These are phyloP conservation scores for Colostygia pectinataria DNA, from an alignment of 2,888 invertebrate species.

Conservation along the genomic window DNA sequence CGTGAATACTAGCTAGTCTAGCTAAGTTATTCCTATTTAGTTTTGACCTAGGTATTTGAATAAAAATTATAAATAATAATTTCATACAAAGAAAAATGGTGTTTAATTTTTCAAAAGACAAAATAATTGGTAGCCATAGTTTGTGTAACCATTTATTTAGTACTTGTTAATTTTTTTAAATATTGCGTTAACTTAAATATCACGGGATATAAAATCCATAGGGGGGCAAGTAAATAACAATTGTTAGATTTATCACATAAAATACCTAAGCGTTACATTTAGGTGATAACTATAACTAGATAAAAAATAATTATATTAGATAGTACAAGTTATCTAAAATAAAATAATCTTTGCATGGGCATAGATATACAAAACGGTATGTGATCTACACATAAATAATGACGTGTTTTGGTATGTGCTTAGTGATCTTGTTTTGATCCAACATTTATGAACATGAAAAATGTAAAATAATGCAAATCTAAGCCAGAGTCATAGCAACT, in stretches of 20 bases:
- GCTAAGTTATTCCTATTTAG: too few relatives aligned
- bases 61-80: too few relatives aligned
- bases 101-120: too few relatives aligned
- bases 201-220: constrained; percentile 61
- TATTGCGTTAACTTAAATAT: constrained; percentile 51
- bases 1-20: too few relatives aligned
- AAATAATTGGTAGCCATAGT: too few relatives aligned
- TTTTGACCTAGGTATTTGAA: too few relatives aligned
- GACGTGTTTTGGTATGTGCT: neutral
- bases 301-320: constrained; percentile 3
- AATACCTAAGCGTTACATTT: constrained; percentile 20
- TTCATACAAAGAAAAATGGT: too few relatives aligned
- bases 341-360: neutral
- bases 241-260: constrained; percentile 36
- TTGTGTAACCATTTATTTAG: constrained; percentile 32
- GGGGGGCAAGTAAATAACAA: constrained; percentile 50
- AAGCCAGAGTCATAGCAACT: too few relatives aligned
- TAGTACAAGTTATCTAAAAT: constrained; percentile 2
- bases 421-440: constrained; percentile 1
- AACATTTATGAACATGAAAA: too few relatives aligned
- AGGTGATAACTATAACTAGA: constrained; percentile 12
- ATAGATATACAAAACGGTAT: constrained; percentile 2
- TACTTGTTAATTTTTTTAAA: constrained; percentile 51
- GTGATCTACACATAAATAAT: constrained; percentile 5
- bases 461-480: too few relatives aligned